phyloP scores from a whole-genome alignment of 2,113 vertebrate genomes.

The Gavia stellata region DNA sequence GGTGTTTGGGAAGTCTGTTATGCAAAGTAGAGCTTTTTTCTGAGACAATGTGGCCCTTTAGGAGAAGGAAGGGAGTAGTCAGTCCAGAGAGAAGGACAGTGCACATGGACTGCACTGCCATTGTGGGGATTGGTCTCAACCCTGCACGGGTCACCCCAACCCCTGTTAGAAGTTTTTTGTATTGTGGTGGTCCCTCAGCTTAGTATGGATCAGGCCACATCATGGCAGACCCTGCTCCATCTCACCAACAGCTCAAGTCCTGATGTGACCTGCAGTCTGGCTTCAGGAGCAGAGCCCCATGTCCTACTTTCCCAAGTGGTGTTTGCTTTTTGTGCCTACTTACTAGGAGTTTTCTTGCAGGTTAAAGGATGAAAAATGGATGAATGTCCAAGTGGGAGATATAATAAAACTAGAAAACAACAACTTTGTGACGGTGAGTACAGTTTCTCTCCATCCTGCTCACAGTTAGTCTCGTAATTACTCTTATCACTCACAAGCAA shows the following conservation, averaged over 20 bases:
- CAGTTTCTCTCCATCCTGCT: not conserved
- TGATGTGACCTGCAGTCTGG: not conserved
- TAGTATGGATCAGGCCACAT: not conserved
- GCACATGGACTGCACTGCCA: not conserved
- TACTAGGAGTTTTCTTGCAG: slow-evolving; percentile 69
- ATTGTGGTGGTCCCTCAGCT: not conserved
- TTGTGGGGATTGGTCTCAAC: not conserved
- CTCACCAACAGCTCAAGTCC: not conserved
- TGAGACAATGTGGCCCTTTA: not conserved
- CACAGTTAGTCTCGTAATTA: not conserved
- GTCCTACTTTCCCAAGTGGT: rapidly evolving
- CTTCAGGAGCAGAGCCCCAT: not conserved
- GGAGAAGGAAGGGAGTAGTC: not conserved
- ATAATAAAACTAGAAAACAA: slow-evolving; percentile 91
- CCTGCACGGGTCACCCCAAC: not conserved
- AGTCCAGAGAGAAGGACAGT: not conserved
- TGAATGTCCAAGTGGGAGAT: slow-evolving; percentile 92
- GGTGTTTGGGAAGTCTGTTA: not conserved
- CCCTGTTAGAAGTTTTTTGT: not conserved
- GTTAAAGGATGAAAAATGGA: slow-evolving; percentile 86
- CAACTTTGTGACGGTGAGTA: slow-evolving; percentile 87
- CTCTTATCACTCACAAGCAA: not conserved
- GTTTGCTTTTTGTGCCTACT: not conserved
- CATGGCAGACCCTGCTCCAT: not conserved
- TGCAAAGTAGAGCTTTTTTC: not conserved